These are phyloP conservation scores for Beroe ovata DNA, from an alignment of 37 sponge, comb jelly and placozoan species.

Conservation along the genomic window DNA sequence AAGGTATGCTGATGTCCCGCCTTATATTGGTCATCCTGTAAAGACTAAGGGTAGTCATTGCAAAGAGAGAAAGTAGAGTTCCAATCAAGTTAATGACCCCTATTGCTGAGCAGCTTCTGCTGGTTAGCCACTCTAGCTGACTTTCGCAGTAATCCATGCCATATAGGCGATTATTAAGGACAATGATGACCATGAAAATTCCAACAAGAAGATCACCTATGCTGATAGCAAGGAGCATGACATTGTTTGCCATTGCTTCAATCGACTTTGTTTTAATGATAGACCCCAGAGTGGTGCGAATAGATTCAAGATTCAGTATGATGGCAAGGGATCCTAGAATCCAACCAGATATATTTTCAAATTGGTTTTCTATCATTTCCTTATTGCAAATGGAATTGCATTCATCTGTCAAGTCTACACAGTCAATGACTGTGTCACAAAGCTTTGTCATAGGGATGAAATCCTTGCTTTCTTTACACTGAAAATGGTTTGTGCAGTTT, in stretches of 20 bases:
- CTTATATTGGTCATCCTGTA: background rate
- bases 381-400: background rate
- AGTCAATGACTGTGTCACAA: background rate
- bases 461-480: background rate
- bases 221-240: background rate
- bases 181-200: background rate
- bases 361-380: background rate
- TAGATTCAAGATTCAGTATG: background rate
- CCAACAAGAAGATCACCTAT: slow-evolving; percentile 2
- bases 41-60: background rate
- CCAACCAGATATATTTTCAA: background rate
- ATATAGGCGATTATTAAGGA: background rate
- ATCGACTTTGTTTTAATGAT: background rate
- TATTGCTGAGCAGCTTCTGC: background rate
- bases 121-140: background rate
- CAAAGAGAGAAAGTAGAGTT: background rate
- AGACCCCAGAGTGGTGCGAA: background rate
- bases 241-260: background rate
- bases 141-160: background rate
- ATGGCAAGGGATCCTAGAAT: background rate
- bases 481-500: background rate
- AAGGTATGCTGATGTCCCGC: background rate
- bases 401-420: background rate
- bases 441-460: background rate
- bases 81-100: background rate